Percentiles rank a stretch among this genome's conserved stretches.
Evolutionary conservation across 2,888 invertebrate species (phyloP).

Genomic region (Idaea dimidiata): DNA sequence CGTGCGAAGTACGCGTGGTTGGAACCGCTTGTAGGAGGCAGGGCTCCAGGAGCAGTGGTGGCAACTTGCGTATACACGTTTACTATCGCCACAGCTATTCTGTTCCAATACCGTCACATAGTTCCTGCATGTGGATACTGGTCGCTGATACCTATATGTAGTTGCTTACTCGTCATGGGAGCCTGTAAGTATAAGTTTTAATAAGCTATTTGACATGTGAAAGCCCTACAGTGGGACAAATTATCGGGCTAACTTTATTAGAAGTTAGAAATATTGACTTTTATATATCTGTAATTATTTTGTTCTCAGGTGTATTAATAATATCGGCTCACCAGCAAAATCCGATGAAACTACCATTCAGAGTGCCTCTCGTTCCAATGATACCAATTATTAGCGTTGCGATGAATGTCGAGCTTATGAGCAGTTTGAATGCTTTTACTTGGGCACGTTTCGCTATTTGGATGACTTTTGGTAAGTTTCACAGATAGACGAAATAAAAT

Average conservation of each 20-base stretch:
- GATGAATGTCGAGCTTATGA: slow-evolving; percentile 91
- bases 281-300: not conserved
- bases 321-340: slow-evolving; percentile 90
- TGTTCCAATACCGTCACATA: slow-evolving; percentile 85
- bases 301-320: slow-evolving; percentile 82
- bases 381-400: slow-evolving; percentile 90
- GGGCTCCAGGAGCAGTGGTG: slow-evolving; percentile 88
- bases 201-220: not conserved
- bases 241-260: not conserved
- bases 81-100: slow-evolving; percentile 83
- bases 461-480: slow-evolving; percentile 87
- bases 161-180: slow-evolving; percentile 13
- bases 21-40: slow-evolving; percentile 86
- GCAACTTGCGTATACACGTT: slow-evolving; percentile 86
- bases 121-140: slow-evolving; percentile 83
- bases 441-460: slow-evolving; percentile 93
- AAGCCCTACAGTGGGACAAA: too few relatives aligned
- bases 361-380: slow-evolving; percentile 90
- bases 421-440: slow-evolving; percentile 88
- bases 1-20: slow-evolving; percentile 87
- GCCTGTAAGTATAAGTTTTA: slow-evolving; percentile 15
- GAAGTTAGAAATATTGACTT: not conserved
- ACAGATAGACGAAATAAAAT: not conserved
- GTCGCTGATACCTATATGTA: slow-evolving; percentile 81
- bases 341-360: slow-evolving; percentile 85